Evolutionary conservation across 2,888 invertebrate genomes (phyloP).

Genomic region (Noctua janthina): DNA sequence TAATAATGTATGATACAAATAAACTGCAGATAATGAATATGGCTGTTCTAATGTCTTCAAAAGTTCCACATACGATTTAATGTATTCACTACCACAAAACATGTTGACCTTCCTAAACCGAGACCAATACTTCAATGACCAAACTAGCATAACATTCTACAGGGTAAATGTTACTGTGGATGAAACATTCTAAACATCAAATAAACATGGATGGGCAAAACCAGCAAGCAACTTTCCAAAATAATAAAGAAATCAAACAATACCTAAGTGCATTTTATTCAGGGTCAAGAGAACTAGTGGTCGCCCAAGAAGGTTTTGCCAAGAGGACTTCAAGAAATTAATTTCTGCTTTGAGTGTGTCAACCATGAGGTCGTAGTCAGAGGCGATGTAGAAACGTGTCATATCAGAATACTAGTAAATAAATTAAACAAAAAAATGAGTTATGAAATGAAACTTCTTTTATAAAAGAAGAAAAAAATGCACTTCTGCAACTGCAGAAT

Average conservation of each 20-base stretch:
- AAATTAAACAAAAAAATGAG: conserved; percentile 73
- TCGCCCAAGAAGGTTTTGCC: conserved; percentile 99
- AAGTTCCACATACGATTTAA: conserved; percentile 2
- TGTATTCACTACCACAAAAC: conserved; percentile 7
- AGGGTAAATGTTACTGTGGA: conserved; percentile 52
- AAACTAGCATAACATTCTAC: conserved; percentile 48
- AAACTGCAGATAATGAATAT: conserved; percentile 22
- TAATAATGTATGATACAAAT: conserved; percentile 3
- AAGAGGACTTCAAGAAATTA: conserved; percentile 99
- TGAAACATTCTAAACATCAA: conserved; percentile 43
- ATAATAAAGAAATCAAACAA: conserved; percentile 72
- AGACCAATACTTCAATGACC: conserved; percentile 34
- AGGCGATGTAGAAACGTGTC: conserved; percentile 99
- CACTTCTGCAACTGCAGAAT: neutral
- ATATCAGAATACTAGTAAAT: conserved; percentile 97
- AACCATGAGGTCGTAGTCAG: conserved; percentile 99
- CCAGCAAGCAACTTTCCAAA: conserved; percentile 70
- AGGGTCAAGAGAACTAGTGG: conserved; percentile 98
- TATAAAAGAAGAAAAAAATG: conserved; percentile 23
- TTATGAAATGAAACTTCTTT: conserved; percentile 19
- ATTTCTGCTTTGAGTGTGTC: conserved; percentile 99
- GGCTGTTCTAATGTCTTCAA: neutral
- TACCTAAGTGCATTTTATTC: conserved; percentile 97
- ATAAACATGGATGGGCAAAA: conserved; percentile 72
- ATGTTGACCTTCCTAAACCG: conserved; percentile 21